Percentiles rank a stretch among this genome's conserved stretches.
Evolutionary conservation across 2,797 vertebrate species (phyloP).

Genomic region (Bradypodion ventrale): DNA sequence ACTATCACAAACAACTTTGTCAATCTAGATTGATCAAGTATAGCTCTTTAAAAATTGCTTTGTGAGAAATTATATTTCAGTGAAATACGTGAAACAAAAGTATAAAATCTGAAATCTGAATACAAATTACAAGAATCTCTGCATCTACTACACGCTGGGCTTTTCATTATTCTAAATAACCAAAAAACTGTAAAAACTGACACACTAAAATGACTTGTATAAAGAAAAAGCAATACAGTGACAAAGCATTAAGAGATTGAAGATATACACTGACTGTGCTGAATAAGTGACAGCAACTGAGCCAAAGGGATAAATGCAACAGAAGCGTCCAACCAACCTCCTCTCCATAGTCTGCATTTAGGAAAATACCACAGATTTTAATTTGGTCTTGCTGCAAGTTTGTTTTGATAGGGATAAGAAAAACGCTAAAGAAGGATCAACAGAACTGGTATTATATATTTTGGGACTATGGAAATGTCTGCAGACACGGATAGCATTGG

Average conservation of each 20-base stretch:
- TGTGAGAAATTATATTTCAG: constrained; percentile 49
- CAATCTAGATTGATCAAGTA: constrained; percentile 52
- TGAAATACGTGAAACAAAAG: constrained; percentile 38
- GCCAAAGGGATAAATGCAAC: rapidly evolving
- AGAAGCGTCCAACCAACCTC: too few relatives aligned
- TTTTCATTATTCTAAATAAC: constrained; percentile 22
- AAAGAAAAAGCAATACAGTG: constrained; percentile 14
- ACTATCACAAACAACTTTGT: constrained; percentile 40
- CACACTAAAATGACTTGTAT: constrained; percentile 1
- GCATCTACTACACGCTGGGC: constrained; percentile 42
- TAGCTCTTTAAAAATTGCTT: constrained; percentile 54
- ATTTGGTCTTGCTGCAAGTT: background rate
- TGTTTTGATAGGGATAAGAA: background rate
- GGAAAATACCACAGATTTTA: background rate
- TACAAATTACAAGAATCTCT: constrained; percentile 42
- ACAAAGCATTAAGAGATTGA: background rate
- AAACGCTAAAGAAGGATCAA: too few relatives aligned
- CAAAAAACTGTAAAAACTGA: constrained; percentile 22
- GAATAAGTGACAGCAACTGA: rapidly evolving
- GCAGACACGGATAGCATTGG: too few relatives aligned
- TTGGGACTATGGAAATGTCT: background rate
- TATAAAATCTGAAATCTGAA: constrained; percentile 47
- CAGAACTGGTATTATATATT: background rate
- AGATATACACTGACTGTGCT: background rate
- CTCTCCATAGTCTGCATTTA: background rate